Evolutionary conservation across 2,888 invertebrate species (phyloP).

Genomic region (Hecatera dysodea): DNA sequence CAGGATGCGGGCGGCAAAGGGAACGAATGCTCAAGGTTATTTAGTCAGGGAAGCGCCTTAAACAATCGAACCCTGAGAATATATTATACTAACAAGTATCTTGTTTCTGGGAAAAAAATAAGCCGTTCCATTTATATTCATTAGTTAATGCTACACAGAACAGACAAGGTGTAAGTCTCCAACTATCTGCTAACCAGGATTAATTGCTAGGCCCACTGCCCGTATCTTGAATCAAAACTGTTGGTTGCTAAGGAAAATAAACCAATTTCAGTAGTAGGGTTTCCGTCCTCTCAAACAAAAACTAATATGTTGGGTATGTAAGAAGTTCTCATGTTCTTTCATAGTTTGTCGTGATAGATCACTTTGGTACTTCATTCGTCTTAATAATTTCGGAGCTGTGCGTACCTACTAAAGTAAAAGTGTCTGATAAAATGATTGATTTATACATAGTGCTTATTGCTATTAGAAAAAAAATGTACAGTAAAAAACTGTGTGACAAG

Average conservation of each 20-base stretch:
- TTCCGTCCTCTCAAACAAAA: neutral
- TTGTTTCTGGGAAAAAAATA: too few species aligned
- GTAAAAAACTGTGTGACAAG: neutral
- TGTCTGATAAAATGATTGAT: conserved; percentile 30
- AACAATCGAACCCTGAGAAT: too few species aligned
- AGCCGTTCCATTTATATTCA: neutral
- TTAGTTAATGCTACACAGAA: neutral
- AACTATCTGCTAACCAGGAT: neutral
- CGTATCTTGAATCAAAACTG: neutral
- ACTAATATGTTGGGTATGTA: neutral
- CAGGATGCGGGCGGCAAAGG: too few species aligned
- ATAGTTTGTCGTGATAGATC: conserved; percentile 41
- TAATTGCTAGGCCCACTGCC: neutral
- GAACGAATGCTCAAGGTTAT: too few species aligned
- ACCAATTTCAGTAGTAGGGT: neutral
- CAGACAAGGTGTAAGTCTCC: neutral
- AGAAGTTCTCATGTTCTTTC: neutral
- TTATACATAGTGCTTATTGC: neutral
- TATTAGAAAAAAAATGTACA: neutral
- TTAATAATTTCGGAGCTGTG: conserved; percentile 22
- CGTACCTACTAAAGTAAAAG: conserved; percentile 13
- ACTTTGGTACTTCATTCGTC: conserved; percentile 38
- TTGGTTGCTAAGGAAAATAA: neutral
- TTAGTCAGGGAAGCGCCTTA: too few species aligned
- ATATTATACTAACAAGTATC: too few species aligned